phyloP scores from a whole-genome alignment of 2,888 invertebrate species.

The Morinoia aosen region DNA sequence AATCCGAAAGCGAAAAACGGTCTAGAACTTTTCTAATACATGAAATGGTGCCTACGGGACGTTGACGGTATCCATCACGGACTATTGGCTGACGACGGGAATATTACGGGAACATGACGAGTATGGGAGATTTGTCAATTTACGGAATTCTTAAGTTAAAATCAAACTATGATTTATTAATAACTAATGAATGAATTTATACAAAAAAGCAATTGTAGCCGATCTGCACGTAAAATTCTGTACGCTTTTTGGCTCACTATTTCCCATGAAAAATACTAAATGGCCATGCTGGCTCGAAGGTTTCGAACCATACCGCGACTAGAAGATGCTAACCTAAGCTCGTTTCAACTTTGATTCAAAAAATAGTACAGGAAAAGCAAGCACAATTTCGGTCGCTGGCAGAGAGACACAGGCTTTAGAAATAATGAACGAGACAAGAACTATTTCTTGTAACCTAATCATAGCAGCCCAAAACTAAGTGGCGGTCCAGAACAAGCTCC shows the following conservation, averaged over 20 bases:
- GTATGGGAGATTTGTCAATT: background rate
- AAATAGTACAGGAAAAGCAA: background rate
- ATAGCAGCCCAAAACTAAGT: background rate
- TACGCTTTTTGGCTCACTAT: background rate
- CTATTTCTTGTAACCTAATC: background rate
- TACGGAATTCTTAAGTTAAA: background rate
- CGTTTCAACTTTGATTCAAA: background rate
- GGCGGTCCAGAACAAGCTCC: background rate
- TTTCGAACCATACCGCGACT: background rate
- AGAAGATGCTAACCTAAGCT: background rate
- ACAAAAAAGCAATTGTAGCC: background rate
- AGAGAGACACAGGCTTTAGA: background rate
- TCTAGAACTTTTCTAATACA: background rate
- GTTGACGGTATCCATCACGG: background rate
- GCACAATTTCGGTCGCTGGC: background rate
- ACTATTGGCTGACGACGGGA: background rate
- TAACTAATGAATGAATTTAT: background rate
- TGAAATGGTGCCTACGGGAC: background rate
- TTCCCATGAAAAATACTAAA: background rate
- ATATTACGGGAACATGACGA: background rate
- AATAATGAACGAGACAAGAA: background rate
- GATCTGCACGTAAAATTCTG: background rate
- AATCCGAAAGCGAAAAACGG: constrained; percentile 3
- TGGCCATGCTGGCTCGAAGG: background rate
- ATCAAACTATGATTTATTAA: background rate